Conservation (phyloP, 1,140 invertebrate species). For the Drosophila pachea region DNA sequence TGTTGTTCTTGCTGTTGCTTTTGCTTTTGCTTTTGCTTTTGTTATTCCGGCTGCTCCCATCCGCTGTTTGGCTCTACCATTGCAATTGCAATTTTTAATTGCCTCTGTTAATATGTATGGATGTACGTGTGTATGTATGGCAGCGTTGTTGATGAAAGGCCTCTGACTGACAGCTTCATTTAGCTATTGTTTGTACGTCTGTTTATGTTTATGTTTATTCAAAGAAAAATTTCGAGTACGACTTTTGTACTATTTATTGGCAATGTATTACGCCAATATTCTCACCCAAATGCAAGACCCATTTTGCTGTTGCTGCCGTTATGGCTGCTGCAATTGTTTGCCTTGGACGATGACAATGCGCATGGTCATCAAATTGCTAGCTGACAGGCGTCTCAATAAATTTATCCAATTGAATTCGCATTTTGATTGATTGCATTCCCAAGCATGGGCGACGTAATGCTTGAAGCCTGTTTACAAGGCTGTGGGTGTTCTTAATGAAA, state of each 20-base stretch:
- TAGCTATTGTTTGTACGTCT: conserved; percentile 38
- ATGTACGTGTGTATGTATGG: too few species aligned
- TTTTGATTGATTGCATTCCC: conserved; percentile 67
- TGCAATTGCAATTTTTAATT: conserved; percentile 60
- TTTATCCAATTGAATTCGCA: conserved; percentile 55
- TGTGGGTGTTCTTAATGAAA: conserved; percentile 14
- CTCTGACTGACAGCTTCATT: conserved; percentile 68
- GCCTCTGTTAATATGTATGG: conserved; percentile 66
- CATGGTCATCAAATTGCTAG: conserved; percentile 26
- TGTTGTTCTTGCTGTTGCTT: conserved; percentile 40
- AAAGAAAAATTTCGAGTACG: too few species aligned
- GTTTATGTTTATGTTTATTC: too few species aligned
- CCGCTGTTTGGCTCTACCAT: conserved; percentile 5
- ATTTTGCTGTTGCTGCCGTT: conserved; percentile 12
- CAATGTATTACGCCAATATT: too few species aligned
- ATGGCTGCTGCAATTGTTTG: background rate
- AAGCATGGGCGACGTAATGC: conserved; percentile 10
- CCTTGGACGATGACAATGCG: conserved; percentile 44
- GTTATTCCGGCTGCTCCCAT: background rate
- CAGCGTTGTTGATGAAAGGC: conserved; percentile 41
- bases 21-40: conserved; percentile 20
- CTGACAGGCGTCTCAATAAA: conserved; percentile 53
- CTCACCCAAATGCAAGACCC: too few species aligned
- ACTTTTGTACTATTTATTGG: too few species aligned
- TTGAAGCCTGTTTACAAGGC: conserved; percentile 13